phyloP scores from a whole-genome alignment of 2,888 invertebrate genomes.

The Scrobipalpa costella region DNA sequence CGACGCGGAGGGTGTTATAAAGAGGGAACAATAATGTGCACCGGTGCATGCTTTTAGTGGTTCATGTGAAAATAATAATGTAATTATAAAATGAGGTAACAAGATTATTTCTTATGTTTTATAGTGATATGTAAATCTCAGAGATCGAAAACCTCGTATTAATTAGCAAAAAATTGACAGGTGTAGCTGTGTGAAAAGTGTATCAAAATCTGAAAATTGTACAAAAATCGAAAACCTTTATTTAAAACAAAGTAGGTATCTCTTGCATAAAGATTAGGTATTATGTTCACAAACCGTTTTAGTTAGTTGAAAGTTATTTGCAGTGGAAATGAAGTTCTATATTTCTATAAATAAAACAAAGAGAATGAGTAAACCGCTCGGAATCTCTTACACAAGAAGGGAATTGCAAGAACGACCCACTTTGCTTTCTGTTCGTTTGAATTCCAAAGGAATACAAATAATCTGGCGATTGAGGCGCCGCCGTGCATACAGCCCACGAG shows the following conservation, averaged over 20 bases:
- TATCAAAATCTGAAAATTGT: no score
- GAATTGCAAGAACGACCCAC: background rate
- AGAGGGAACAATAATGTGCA: background rate
- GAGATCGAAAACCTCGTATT: background rate
- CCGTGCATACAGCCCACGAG: background rate
- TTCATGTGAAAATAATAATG: background rate
- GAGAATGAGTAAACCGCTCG: background rate
- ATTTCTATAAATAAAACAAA: no score
- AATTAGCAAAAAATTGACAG: no score
- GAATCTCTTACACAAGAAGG: slow-evolving; percentile 1
- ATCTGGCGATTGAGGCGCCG: slow-evolving; percentile 1
- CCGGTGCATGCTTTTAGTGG: slow-evolving; percentile 1
- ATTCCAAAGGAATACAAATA: slow-evolving; percentile 10
- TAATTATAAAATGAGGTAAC: no score
- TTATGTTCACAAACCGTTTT: no score
- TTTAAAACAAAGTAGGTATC: no score
- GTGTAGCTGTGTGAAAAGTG: no score
- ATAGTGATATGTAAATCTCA: no score
- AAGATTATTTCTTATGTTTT: background rate
- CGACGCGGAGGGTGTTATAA: background rate
- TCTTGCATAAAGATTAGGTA: no score
- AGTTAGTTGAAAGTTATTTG: no score
- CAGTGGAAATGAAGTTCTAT: background rate
- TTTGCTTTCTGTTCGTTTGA: slow-evolving; percentile 3
- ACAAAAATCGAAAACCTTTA: no score